Conservation (phyloP, 30 jellyfish, hydroid and myxozoan species). For the Mastigias papua region DNA sequence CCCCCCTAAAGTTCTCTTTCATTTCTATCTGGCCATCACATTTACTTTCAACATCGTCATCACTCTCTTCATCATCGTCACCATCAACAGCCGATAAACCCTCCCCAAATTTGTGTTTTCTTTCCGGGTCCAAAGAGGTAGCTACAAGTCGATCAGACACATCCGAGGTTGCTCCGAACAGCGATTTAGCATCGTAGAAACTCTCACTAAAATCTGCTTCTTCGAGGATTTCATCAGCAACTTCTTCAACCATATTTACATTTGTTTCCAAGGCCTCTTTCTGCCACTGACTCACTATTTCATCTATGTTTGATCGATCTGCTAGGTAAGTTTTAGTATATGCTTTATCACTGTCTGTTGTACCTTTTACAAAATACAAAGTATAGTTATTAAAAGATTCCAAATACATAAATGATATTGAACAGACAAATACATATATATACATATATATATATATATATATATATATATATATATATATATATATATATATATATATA, state of each 20-base stretch:
- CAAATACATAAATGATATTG: not conserved
- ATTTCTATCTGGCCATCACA: not conserved
- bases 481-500: too few relatives aligned
- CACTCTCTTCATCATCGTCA: not conserved
- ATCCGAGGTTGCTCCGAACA: constrained; percentile 24
- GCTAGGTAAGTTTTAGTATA: not conserved
- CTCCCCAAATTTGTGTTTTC: constrained; percentile 19
- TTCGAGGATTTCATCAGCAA: constrained; percentile 74
- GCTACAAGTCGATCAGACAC: constrained; percentile 39
- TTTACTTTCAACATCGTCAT: not conserved
- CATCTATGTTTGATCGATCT: not conserved
- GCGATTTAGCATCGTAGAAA: constrained; percentile 77
- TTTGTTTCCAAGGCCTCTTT: not conserved
- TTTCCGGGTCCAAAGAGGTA: constrained; percentile 13
- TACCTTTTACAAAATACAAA: not conserved
- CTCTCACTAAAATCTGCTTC: constrained; percentile 38
- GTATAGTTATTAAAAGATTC: not conserved
- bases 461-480: too few relatives aligned
- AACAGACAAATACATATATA: too few relatives aligned
- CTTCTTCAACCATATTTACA: constrained; percentile 68
- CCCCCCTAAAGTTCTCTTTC: not conserved
- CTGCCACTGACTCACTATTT: not conserved
- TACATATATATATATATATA: too few relatives aligned
- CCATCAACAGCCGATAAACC: constrained; percentile 10
- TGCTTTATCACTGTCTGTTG: constrained; percentile 28